A percentile compares a stretch with the other conserved stretches of the same genome.
Evolutionary conservation across 2,113 vertebrate genomes (phyloP).

Genomic region (Smithornis capensis): DNA sequence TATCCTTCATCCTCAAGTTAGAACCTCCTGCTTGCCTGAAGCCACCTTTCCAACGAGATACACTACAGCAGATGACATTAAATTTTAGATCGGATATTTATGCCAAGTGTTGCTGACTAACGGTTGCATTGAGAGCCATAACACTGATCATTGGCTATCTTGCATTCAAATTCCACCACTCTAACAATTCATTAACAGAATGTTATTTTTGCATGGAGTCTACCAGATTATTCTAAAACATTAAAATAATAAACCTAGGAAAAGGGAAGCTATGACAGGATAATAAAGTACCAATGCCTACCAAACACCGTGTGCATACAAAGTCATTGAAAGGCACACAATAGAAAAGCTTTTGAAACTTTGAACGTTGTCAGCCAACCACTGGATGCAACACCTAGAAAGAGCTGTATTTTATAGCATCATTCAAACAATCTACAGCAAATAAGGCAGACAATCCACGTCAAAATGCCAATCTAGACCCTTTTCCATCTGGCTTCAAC

Average conservation of each 20-base stretch:
- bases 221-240: background rate
- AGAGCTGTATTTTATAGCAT: background rate
- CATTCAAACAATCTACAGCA: background rate
- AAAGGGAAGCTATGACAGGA: background rate
- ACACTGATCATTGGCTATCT: background rate
- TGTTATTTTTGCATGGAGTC: background rate
- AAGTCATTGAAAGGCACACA: background rate
- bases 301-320: background rate
- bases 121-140: background rate
- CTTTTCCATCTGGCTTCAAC: background rate
- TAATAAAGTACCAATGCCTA: background rate
- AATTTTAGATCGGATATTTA: background rate
- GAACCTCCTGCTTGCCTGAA: background rate
- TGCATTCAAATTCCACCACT: background rate
- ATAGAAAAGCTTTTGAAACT: background rate
- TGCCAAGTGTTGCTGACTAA: background rate
- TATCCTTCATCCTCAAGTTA: background rate
- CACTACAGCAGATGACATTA: rapidly evolving
- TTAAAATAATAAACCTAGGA: background rate
- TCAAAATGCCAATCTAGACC: background rate
- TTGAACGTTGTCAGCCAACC: background rate
- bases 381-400: background rate
- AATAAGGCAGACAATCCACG: background rate
- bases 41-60: background rate
- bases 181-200: background rate